Evolutionary conservation across 1,140 invertebrate species (phyloP).

Genomic region (Tachypleus tridentatus): DNA sequence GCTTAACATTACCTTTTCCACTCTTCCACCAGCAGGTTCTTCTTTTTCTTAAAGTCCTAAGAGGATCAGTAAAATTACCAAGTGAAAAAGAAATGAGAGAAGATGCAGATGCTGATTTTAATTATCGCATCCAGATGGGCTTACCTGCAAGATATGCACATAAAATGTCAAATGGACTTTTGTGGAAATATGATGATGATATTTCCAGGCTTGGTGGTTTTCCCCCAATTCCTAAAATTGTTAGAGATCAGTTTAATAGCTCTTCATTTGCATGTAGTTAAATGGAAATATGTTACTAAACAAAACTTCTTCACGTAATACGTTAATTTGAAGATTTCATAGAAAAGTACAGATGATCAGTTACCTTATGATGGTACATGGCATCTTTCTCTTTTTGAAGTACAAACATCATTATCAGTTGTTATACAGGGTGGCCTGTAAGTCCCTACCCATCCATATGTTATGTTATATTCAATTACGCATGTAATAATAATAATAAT

Average conservation of each 20-base stretch:
- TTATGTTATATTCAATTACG: too few relatives aligned
- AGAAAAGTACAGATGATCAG: too few relatives aligned
- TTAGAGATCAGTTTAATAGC: slow-evolving; percentile 51
- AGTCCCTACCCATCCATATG: too few relatives aligned
- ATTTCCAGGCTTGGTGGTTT: slow-evolving; percentile 48
- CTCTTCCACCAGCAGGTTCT: slow-evolving; percentile 75
- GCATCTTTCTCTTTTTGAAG: too few relatives aligned
- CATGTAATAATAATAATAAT: too few relatives aligned
- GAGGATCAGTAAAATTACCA: slow-evolving; percentile 50
- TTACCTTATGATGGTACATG: too few relatives aligned
- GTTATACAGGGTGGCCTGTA: too few relatives aligned
- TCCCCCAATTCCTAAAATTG: slow-evolving; percentile 45
- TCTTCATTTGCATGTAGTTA: too few relatives aligned
- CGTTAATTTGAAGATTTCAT: too few relatives aligned
- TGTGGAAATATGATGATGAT: slow-evolving; percentile 54
- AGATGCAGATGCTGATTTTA: slow-evolving; percentile 46
- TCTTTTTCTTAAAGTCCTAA: slow-evolving; percentile 53
- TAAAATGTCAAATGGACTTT: slow-evolving; percentile 46
- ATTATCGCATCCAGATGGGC: slow-evolving; percentile 40
- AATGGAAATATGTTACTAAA: too few relatives aligned
- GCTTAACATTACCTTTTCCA: slow-evolving; percentile 65
- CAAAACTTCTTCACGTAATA: too few relatives aligned
- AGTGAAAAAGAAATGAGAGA: slow-evolving; percentile 47
- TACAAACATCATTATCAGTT: too few relatives aligned
- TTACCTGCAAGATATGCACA: slow-evolving; percentile 54